Percentiles rank a stretch among this genome's conserved stretches.
Conservation (phyloP, 2,797 vertebrate species). For the Staurois parvus region DNA sequence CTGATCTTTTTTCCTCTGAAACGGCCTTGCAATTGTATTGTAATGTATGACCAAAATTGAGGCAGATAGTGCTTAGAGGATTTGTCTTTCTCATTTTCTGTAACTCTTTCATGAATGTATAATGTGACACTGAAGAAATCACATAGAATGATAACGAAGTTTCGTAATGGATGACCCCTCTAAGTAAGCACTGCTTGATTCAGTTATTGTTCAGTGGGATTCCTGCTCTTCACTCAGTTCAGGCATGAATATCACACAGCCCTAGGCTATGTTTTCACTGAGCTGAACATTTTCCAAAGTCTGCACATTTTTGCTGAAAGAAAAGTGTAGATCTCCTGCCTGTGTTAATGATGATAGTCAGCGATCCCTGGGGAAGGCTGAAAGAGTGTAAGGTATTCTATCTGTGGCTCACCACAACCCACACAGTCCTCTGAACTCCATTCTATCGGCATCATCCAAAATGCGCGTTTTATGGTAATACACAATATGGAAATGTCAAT, state of each 20-base stretch:
- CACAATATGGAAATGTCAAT: background rate
- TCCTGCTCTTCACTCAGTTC: background rate
- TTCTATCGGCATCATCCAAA: conserved; percentile 20
- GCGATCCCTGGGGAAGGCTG: background rate
- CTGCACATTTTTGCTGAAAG: conserved; percentile 15
- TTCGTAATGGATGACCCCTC: conserved; percentile 14
- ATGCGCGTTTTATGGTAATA: background rate
- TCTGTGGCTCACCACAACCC: conserved; percentile 14
- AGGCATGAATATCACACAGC: conserved; percentile 25
- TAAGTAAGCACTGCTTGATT: conserved; percentile 9
- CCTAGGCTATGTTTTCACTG: conserved; percentile 27
- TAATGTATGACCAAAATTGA: too few relatives aligned
- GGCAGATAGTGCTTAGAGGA: too few relatives aligned
- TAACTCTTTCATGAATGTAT: too few relatives aligned
- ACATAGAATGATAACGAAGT: background rate
- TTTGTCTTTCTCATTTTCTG: too few relatives aligned
- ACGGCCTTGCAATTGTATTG: too few relatives aligned
- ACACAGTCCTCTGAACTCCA: conserved; percentile 6
- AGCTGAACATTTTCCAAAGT: conserved; percentile 20
- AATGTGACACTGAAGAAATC: too few relatives aligned
- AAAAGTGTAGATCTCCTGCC: background rate
- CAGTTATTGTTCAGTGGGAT: background rate
- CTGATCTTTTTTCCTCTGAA: too few relatives aligned
- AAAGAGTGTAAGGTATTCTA: conserved; percentile 3
- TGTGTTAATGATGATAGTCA: conserved; percentile 29